Conservation (phyloP, 2,797 vertebrate genomes). For the Sparus aurata region DNA sequence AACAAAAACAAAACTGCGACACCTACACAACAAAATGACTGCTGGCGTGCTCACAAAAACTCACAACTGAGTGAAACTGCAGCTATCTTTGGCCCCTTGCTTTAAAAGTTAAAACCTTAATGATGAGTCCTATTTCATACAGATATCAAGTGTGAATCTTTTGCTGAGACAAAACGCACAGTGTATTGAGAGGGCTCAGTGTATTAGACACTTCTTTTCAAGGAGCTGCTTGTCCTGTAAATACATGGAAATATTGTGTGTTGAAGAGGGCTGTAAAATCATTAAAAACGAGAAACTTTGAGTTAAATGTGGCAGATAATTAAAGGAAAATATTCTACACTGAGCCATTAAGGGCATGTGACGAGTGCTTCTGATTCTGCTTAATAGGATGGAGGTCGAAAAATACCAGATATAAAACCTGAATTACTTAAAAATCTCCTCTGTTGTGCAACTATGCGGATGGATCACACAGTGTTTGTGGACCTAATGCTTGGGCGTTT, state of each 20-base stretch:
- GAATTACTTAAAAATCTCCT: neutral
- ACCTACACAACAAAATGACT: conserved; percentile 63
- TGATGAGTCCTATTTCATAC: neutral
- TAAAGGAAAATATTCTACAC: conserved; percentile 4
- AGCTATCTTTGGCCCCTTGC: conserved; percentile 1
- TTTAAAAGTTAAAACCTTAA: conserved; percentile 25
- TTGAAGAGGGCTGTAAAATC: neutral
- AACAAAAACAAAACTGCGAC: conserved; percentile 35
- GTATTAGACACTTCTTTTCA: neutral
- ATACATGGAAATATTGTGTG: neutral
- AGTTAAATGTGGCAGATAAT: conserved; percentile 4
- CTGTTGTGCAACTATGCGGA: neutral
- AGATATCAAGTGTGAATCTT: neutral
- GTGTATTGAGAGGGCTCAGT: neutral
- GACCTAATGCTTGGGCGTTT: neutral
- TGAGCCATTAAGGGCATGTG: neutral
- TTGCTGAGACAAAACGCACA: neutral
- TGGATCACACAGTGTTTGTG: neutral
- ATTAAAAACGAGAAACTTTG: neutral
- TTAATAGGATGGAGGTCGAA: neutral
- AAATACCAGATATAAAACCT: neutral
- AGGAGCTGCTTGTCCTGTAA: neutral
- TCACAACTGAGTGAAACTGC: conserved; percentile 31
- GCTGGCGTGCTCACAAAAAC: conserved; percentile 44
- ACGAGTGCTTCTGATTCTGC: neutral